Evolutionary conservation across 1,140 invertebrate genomes (phyloP), one percentile per base, ranked within the genome.

Genomic region (Chironomus tepperi): DNA sequence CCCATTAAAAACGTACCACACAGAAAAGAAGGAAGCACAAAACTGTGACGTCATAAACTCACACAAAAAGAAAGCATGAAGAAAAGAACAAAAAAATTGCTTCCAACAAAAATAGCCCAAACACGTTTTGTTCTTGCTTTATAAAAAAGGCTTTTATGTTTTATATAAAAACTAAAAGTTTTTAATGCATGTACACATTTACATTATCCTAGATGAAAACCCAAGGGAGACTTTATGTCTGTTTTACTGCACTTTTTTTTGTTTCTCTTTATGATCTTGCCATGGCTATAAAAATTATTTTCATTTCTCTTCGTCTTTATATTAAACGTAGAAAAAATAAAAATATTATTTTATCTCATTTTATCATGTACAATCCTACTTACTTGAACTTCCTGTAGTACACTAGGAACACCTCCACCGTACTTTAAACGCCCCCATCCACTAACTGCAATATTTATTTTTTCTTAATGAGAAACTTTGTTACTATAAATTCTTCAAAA

Each of bases 361-460:
- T 47, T 7, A 15, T 47, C 15, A 47, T 47, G 8, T 47, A 5
- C 24, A 34, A 34, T 34, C 24, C 24, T 34, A 76, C 73, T 76
- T 75, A 87, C 86, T 83, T 94, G 91, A 0, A 97, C 95, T 85
- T 96, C 93, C 83, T 97, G 94, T 2, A 97, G 83, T 15, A 95
- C 88, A 15, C 92, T 93, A 3, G 95, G 94, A 1, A 96, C 92
- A 43, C 91, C 91, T 70, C 94, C 95, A 43, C 92, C 93, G 76
- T 89, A 89, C 77, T 88, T 88, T 42, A 89, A 79, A 16, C 88
- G 83, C 3, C 86, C 86, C 86, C 86, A 88, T 18, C 65, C 65
- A 72, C 24, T 72, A 34, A 72, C 5, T 34, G 12, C 24, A 34
- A 34, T 34, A 34, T 34, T 34, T 34, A 2, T 34, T 9, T 72